A percentile compares a stretch with the other conserved stretches of the same genome.
Conservation (phyloP, 2,113 vertebrate species). For the Lutjanus erythropterus region DNA sequence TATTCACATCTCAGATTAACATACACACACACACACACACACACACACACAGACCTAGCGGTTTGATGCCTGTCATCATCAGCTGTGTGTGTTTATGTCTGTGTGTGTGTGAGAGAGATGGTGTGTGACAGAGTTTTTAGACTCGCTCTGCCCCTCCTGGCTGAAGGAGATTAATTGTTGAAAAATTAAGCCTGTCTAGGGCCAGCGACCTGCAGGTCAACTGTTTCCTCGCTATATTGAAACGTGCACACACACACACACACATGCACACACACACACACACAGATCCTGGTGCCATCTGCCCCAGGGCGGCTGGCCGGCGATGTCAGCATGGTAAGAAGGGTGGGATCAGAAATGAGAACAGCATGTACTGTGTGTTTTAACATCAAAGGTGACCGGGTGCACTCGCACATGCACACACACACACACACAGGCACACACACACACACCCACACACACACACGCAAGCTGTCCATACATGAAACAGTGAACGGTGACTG, state of each 20-base stretch:
- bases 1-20: conserved; percentile 85
- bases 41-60: neutral
- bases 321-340: conserved; percentile 65
- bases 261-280: conserved; percentile 43
- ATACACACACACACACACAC: conserved; percentile 56
- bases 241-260: conserved; percentile 42
- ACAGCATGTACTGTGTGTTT: conserved; percentile 81
- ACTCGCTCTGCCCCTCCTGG: conserved; percentile 56
- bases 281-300: conserved; percentile 74
- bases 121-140: conserved; percentile 62
- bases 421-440: conserved; percentile 54
- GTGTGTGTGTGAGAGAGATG: conserved; percentile 63
- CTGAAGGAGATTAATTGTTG: conserved; percentile 84
- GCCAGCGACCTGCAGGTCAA: conserved; percentile 77
- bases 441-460: conserved; percentile 42
- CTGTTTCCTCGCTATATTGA: conserved; percentile 66
- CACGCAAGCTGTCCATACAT: conserved; percentile 67
- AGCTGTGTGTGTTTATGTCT: conserved; percentile 30
- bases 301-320: conserved; percentile 65
- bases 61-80: conserved; percentile 57
- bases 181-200: conserved; percentile 83
- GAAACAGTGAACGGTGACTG: conserved; percentile 59
- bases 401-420: conserved; percentile 35
- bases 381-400: conserved; percentile 78
- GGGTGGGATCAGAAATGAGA: conserved; percentile 75